Evolutionary conservation across 2,888 invertebrate species (phyloP), one percentile per base, ranked within the genome.

Genomic region (Thereva nobilitata): DNA sequence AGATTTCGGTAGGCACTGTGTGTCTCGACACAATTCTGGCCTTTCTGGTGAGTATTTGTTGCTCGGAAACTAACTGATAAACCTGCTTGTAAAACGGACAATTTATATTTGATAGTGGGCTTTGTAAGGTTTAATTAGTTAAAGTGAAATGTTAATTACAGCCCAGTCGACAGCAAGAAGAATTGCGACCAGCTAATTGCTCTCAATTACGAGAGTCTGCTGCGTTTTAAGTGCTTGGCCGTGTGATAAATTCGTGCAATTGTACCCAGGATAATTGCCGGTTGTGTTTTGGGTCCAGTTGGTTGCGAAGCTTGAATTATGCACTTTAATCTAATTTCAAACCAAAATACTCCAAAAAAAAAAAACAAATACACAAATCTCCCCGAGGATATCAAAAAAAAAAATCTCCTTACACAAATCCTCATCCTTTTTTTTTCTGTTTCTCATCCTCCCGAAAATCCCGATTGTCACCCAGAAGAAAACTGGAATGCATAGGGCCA

Each of bases 101-200:
- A 12, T 52, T 64, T 42, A 64, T 64, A 42, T 64, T 37, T 42
- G 53, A 34, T 53, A 44, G 12, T 40, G 5, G 54, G 38, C 64
- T 63, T 50, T 64, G 53, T 44, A 45, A 64, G 47, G 38, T 54
- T 64, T 69, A 69, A 69, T 69, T 69, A 69, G 67, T 69, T 69
- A 67, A 69, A 69, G 67, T 69, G 69, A 69, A 64, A 67, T 69
- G 69, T 54, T 69, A 69, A 69, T 69, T 69, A 61, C 69, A 44
- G 34, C 52, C 57, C 56, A 50, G 63, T 59, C 56, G 64, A 49
- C 53, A 45, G 54, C 52, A 68, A 68, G 68, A 68, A 68, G 68
- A 68, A 68, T 68, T 64, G 68, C 66, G 61, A 57, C 50, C 45
- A 61, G 55, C 61, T 68, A 68, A 68, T 66, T 68, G 66, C 23